Percentiles rank a stretch among this genome's conserved stretches.
Conservation (phyloP, 2,797 vertebrate genomes). For the Ceyx erithaca region DNA sequence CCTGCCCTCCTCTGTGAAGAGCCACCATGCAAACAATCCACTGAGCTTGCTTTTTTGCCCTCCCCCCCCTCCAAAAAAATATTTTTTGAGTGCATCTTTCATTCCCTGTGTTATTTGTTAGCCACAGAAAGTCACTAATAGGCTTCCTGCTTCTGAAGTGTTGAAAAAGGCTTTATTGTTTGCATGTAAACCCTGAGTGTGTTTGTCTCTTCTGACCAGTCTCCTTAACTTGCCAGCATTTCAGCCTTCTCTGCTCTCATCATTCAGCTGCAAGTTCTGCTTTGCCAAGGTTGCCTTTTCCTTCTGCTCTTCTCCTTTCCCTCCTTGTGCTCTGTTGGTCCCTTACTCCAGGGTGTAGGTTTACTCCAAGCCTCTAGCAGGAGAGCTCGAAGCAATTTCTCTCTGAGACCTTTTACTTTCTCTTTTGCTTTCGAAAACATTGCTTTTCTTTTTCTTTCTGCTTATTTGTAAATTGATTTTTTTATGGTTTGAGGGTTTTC, state of each 20-base stretch:
- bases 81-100: slow-evolving; percentile 30
- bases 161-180: slow-evolving; percentile 47
- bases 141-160: slow-evolving; percentile 18
- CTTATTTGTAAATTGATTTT: neutral
- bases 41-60: neutral
- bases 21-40: neutral
- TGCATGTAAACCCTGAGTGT: neutral
- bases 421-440: neutral
- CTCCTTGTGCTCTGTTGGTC: neutral
- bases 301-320: neutral
- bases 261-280: neutral
- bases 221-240: neutral
- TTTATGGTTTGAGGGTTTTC: neutral
- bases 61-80: neutral
- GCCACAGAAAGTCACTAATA: slow-evolving; percentile 24
- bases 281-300: neutral
- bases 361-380: neutral
- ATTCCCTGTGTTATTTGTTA: slow-evolving; percentile 3
- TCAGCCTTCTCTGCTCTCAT: neutral
- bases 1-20: neutral
- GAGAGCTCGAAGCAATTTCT: neutral
- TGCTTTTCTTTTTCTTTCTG: neutral
- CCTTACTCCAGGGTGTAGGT: neutral
- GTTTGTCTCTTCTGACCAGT: neutral
- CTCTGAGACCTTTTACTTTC: neutral